Evolutionary conservation across 2,888 invertebrate species (phyloP).

Genomic region (Cephus sareptanus): DNA sequence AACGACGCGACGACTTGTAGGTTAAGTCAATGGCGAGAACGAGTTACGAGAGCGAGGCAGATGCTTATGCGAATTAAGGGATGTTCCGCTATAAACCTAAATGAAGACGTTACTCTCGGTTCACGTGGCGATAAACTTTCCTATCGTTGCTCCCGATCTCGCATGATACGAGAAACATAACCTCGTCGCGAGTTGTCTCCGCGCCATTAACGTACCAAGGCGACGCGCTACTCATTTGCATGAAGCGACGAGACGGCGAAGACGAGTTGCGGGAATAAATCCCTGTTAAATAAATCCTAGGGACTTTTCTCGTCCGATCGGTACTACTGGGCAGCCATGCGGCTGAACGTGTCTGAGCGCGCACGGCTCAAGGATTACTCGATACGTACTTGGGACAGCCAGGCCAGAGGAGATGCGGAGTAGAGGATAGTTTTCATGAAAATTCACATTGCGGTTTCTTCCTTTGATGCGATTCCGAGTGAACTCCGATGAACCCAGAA

Average conservation of each 20-base stretch:
- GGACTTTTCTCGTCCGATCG: constrained; percentile 9
- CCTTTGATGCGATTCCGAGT: constrained; percentile 48
- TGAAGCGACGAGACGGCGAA: neutral
- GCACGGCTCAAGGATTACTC: constrained; percentile 16
- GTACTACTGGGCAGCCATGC: neutral
- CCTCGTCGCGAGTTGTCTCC: constrained; percentile 1
- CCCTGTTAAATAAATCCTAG: neutral
- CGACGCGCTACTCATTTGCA: constrained; percentile 3
- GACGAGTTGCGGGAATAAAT: neutral
- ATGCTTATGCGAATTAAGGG: constrained; percentile 1
- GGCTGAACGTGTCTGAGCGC: neutral
- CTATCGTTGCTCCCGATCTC: constrained; percentile 10
- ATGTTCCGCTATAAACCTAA: neutral
- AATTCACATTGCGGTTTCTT: constrained; percentile 66
- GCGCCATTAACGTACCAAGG: neutral
- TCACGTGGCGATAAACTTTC: neutral
- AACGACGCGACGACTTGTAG: neutral
- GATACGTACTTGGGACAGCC: constrained; percentile 4
- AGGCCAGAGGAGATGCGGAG: neutral
- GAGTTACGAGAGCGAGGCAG: neutral
- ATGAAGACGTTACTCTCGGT: constrained; percentile 2
- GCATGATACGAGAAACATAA: constrained; percentile 9
- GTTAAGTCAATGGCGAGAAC: neutral
- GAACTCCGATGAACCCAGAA: constrained; percentile 35
- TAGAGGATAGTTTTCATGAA: neutral